Conservation (phyloP, 1,140 invertebrate genomes). For the Amyelois transitella region DNA sequence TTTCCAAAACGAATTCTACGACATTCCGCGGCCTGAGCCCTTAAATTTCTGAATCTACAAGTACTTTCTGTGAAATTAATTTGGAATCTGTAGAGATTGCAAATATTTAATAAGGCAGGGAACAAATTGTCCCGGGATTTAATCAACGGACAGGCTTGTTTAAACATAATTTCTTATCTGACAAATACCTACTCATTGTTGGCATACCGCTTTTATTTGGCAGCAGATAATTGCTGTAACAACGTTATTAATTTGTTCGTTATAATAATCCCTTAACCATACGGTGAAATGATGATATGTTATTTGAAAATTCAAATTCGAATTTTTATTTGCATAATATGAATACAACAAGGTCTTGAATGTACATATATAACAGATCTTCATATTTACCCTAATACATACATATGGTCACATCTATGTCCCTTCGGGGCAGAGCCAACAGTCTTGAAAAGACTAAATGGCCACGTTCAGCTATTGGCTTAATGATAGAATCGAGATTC, state of each 20-base stretch:
- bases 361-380: too few species aligned
- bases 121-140: constrained; percentile 24
- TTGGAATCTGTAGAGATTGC: constrained; percentile 22
- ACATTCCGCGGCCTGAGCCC: neutral
- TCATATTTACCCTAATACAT: too few species aligned
- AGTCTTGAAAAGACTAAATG: too few species aligned
- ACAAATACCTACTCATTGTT: constrained; percentile 9
- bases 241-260: neutral
- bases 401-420: too few species aligned
- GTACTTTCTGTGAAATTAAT: constrained; percentile 24
- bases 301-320: too few species aligned
- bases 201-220: neutral
- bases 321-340: too few species aligned
- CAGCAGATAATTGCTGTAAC: neutral
- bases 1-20: neutral
- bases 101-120: constrained; percentile 32
- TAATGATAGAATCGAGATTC: too few species aligned
- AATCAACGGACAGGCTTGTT: constrained; percentile 19
- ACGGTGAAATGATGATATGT: too few species aligned
- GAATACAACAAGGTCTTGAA: too few species aligned
- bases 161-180: constrained; percentile 25
- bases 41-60: neutral
- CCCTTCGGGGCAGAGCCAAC: too few species aligned
- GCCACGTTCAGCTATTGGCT: too few species aligned
- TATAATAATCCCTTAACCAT: too few species aligned